A percentile compares a stretch with the other conserved stretches of the same genome.
Evolutionary conservation across 2,113 vertebrate species (phyloP).

Genomic region (Tor tambroides): DNA sequence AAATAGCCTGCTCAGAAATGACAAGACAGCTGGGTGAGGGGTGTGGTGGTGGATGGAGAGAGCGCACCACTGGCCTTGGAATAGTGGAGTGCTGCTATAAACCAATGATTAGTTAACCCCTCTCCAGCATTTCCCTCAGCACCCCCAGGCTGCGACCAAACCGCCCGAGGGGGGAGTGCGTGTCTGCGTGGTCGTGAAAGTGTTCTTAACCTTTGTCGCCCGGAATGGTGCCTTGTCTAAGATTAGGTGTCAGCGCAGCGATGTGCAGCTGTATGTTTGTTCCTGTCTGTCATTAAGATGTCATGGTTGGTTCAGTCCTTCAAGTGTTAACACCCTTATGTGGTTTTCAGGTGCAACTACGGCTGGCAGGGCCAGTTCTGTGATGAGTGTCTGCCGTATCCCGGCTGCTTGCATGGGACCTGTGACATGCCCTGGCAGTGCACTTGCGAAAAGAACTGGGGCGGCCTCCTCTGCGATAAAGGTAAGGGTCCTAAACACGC

Average conservation of each 20-base stretch:
- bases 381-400: constrained; percentile 89
- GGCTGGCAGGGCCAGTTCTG: constrained; percentile 96
- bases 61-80: constrained; percentile 67
- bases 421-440: constrained; percentile 91
- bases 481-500: constrained; percentile 72
- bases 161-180: constrained; percentile 24
- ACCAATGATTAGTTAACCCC: constrained; percentile 62
- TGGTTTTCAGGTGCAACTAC: constrained; percentile 86
- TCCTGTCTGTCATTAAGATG: constrained; percentile 19
- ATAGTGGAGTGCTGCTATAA: constrained; percentile 67
- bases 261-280: constrained; percentile 30
- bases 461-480: constrained; percentile 94
- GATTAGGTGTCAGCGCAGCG: constrained; percentile 61
- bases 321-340: constrained; percentile 46
- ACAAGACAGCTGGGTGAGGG: constrained; percentile 78
- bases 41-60: constrained; percentile 52
- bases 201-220: constrained; percentile 74
- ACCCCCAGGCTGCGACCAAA: constrained; percentile 50
- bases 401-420: constrained; percentile 94
- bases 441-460: constrained; percentile 97
- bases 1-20: constrained; percentile 80
- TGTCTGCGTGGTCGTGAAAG: constrained; percentile 64
- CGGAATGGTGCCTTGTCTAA: constrained; percentile 67
- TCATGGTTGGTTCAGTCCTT: background rate
- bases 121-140: constrained; percentile 57